phyloP scores from a whole-genome alignment of 2,888 invertebrate genomes.

The Orthosia cruda region DNA sequence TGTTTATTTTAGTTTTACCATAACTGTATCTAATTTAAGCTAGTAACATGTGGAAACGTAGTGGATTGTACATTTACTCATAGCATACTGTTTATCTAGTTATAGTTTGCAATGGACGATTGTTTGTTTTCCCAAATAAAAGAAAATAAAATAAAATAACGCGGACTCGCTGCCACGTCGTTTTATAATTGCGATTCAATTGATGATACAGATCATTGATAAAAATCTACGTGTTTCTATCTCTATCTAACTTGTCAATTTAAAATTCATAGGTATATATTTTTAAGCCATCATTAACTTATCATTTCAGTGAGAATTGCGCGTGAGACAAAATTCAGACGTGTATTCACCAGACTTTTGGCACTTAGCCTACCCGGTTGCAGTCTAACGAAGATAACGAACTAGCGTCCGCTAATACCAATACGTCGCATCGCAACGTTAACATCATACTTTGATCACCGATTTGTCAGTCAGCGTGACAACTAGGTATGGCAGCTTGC shows the following conservation, averaged over 20 bases:
- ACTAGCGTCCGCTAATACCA: conserved; percentile 17
- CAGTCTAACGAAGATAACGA: neutral
- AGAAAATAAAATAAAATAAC: too few species aligned
- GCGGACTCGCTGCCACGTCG: neutral
- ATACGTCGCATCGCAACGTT: conserved; percentile 4
- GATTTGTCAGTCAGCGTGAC: conserved; percentile 36
- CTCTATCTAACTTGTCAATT: too few species aligned
- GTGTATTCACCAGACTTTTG: conserved; percentile 10
- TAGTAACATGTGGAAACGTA: too few species aligned
- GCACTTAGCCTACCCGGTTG: conserved; percentile 13
- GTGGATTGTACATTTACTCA: too few species aligned
- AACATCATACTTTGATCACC: conserved; percentile 58
- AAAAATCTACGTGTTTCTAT: too few species aligned
- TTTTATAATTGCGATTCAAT: neutral
- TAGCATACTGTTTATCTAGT: too few species aligned
- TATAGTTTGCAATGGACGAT: too few species aligned
- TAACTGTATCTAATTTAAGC: too few species aligned
- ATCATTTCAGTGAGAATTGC: too few species aligned
- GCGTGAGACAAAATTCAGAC: neutral
- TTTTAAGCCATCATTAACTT: neutral
- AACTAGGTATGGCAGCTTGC: conserved; percentile 43
- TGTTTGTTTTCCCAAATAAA: too few species aligned
- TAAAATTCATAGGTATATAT: neutral
- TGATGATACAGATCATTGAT: too few species aligned
- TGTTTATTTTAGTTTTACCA: too few species aligned